Evolutionary conservation across 2,888 invertebrate genomes (phyloP), one percentile per base, ranked within the genome.

Genomic region (Sminthurinus aureus): DNA sequence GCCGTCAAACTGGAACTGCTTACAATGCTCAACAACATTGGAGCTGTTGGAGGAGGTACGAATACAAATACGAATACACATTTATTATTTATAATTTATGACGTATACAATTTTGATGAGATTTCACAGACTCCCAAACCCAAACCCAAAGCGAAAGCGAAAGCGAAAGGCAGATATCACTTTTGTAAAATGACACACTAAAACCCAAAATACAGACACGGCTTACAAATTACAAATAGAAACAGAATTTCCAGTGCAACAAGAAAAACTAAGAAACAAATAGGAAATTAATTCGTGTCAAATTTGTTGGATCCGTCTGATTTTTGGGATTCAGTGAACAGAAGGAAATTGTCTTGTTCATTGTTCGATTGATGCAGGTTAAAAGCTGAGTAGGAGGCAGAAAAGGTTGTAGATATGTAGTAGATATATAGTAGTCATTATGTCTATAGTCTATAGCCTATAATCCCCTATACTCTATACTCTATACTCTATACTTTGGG

Each of bases 11-110:
- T 88, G 88, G 88, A 88, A 87, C 86, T 88, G 76, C 86, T 88
- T 83, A 87, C 88, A 38, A 88, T 88, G 88, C 81, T 88, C 82
- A 88, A 88, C 82, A 88, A 88, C 84, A 87, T 88, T 74, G 88
- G 87, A 87, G 87, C 83, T 78, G 88, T 88, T 78, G 87, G 87
- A 85, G 86, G 84, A 78, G 88, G 88, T 84, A 84, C 79, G 81
- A 52, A 12, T 82, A 38, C 38, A 1, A 38, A 38, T 4, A 38
- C 38, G 3, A 38, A 38, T 4, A 38, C 38, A 1, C 1, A 38
- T 38, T 38, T 38, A 38, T 38, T 38, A 38, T 38, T 38, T 4
- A 38, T 38, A 84, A 85, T 83, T 81, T 75, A 26, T 73, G 52
- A 81, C 51, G 13, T 58, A 50, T 52, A 6, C 0, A 75, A 51